Evolutionary conservation across 2,797 vertebrate species (phyloP).

Genomic region (Nothura maculosa): DNA sequence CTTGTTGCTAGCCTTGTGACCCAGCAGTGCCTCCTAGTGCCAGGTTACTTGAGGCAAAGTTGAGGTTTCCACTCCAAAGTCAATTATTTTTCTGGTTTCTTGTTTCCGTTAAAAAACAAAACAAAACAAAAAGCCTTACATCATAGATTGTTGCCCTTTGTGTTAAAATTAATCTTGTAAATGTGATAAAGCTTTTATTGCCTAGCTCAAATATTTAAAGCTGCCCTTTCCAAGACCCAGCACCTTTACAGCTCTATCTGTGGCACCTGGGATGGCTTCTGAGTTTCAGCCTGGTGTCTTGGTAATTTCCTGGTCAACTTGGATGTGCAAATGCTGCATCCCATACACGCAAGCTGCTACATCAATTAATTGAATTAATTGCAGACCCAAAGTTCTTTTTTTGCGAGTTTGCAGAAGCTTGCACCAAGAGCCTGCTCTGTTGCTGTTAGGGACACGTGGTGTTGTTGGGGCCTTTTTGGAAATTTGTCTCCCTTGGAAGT

Average conservation of each 20-base stretch:
- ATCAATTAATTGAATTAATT: not conserved
- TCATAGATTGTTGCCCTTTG: not conserved
- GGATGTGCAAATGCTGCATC: not conserved
- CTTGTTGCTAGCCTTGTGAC: not conserved
- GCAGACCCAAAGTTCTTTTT: not conserved
- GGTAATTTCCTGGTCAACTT: not conserved
- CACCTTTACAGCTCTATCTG: not conserved
- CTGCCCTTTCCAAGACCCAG: not conserved
- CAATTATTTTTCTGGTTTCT: not conserved
- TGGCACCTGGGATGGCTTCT: not conserved
- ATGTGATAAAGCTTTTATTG: not conserved
- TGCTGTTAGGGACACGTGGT: not conserved
- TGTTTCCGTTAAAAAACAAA: not conserved
- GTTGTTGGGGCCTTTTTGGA: not conserved
- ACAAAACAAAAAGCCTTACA: not conserved
- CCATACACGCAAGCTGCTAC: not conserved
- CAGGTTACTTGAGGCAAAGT: constrained; percentile 27
- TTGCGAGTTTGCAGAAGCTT: fast-evolving
- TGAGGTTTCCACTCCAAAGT: not conserved
- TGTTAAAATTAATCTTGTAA: not conserved
- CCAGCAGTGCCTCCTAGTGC: not conserved
- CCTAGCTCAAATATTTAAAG: not conserved
- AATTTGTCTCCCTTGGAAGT: not conserved
- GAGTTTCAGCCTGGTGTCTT: not conserved
- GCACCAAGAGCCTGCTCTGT: fast-evolving